Evolutionary conservation across 2,113 vertebrate genomes (phyloP).

Genomic region (Cyanoramphus novaezelandiae): DNA sequence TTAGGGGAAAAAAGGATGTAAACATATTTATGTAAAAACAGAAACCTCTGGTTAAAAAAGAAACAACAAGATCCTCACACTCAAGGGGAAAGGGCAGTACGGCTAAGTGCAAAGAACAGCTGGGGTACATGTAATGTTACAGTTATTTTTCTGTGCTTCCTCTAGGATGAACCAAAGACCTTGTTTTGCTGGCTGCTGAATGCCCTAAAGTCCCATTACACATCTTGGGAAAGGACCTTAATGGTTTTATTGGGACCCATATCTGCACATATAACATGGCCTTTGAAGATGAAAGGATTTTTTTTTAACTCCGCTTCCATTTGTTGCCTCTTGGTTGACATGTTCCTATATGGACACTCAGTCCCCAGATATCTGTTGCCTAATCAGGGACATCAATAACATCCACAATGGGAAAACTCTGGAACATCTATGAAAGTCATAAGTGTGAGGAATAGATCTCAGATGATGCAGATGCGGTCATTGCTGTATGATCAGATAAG

Average conservation of each 20-base stretch:
- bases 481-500: conserved; percentile 71
- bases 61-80: background rate
- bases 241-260: conserved; percentile 33
- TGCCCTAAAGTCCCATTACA: conserved; percentile 12
- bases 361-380: conserved; percentile 64
- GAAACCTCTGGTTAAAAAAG: conserved; percentile 39
- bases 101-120: conserved; percentile 30
- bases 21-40: background rate
- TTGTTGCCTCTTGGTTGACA: conserved; percentile 62
- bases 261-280: conserved; percentile 40
- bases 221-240: conserved; percentile 3
- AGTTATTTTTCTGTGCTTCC: conserved; percentile 14
- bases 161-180: conserved; percentile 5
- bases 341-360: conserved; percentile 53
- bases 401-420: conserved; percentile 48
- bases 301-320: conserved; percentile 21
- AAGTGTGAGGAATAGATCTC: conserved; percentile 61
- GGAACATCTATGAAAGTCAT: conserved; percentile 74
- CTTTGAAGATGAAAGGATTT: conserved; percentile 54
- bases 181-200: conserved; percentile 27
- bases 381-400: conserved; percentile 72
- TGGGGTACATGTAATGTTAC: background rate
- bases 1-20: background rate
- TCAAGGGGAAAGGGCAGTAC: conserved; percentile 24
- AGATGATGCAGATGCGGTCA: conserved; percentile 49